Evolutionary conservation across 1,140 invertebrate genomes (phyloP).

Genomic region (Aphelinus atriplicis): DNA sequence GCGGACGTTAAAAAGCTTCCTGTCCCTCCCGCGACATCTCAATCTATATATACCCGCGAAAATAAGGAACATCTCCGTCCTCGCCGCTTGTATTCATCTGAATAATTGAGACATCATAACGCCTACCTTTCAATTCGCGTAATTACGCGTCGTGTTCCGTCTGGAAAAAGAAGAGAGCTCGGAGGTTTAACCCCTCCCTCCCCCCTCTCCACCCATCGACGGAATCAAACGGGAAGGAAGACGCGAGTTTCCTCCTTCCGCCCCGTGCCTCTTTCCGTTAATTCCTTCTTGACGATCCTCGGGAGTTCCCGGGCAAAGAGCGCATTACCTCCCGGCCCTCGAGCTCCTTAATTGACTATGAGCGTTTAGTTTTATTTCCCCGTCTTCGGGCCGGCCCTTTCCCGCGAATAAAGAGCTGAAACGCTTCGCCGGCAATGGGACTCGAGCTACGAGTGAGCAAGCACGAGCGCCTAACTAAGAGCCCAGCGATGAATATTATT

Average conservation of each 20-base stretch:
- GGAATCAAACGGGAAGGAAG: conserved; percentile 15
- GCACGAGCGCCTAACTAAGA: no score
- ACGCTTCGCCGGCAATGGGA: conserved; percentile 33
- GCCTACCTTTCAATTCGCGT: conserved; percentile 30
- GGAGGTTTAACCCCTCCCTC: background rate
- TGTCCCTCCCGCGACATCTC: background rate
- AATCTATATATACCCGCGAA: background rate
- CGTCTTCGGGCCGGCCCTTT: conserved; percentile 19
- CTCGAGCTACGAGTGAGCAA: conserved; percentile 11
- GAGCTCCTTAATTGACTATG: conserved; percentile 56
- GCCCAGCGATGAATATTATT: conserved; percentile 30
- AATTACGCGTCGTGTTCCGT: conserved; percentile 7
- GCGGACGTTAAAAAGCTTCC: conserved; percentile 4
- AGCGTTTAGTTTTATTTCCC: conserved; percentile 55
- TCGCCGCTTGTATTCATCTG: conserved; percentile 21
- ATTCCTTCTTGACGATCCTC: conserved; percentile 29
- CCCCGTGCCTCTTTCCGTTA: conserved; percentile 22
- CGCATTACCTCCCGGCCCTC: conserved; percentile 40
- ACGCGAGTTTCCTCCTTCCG: conserved; percentile 15
- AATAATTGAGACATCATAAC: conserved; percentile 39
- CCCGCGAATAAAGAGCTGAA: conserved; percentile 35
- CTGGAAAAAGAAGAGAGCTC: conserved; percentile 1
- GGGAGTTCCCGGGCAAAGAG: conserved; percentile 36
- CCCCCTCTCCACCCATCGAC: background rate
- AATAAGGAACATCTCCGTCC: background rate